A percentile compares a stretch with the other conserved stretches of the same genome.
Conservation (phyloP, 2,113 vertebrate species). For the Columbina picui region DNA sequence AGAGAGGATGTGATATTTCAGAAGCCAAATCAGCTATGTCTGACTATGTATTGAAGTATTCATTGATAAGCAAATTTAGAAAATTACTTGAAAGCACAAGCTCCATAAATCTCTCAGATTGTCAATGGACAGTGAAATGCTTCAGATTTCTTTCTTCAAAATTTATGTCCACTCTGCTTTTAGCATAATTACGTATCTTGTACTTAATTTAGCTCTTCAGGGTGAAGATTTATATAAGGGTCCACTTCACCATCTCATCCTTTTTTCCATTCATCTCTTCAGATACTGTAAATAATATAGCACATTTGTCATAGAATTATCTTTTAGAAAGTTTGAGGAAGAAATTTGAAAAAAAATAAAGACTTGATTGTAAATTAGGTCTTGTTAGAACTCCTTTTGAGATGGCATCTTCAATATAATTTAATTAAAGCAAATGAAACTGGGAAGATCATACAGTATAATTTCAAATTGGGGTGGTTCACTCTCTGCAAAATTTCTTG, state of each 20-base stretch:
- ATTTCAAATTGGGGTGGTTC: background rate
- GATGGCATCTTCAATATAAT: background rate
- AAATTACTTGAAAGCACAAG: slow-evolving; percentile 37
- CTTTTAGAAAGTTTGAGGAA: background rate
- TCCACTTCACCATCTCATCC: slow-evolving; percentile 11
- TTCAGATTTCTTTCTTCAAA: background rate
- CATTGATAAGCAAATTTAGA: slow-evolving; percentile 28
- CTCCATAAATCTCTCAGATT: background rate
- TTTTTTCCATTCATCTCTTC: background rate
- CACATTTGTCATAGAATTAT: slow-evolving; percentile 12
- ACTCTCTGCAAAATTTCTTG: background rate
- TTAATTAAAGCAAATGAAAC: background rate
- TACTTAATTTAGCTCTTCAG: slow-evolving; percentile 6
- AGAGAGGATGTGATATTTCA: background rate
- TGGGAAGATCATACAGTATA: background rate
- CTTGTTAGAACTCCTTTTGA: background rate
- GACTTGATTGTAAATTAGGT: background rate
- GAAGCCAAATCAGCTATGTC: background rate
- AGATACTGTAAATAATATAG: slow-evolving; percentile 20
- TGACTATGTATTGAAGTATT: slow-evolving; percentile 14
- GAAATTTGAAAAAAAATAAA: background rate
- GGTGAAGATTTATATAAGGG: background rate
- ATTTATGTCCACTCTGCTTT: background rate
- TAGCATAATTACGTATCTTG: slow-evolving; percentile 9
- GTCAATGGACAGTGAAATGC: background rate